Evolutionary conservation across 2,113 vertebrate species (phyloP).

Genomic region (Poeciliopsis occidentalis): DNA sequence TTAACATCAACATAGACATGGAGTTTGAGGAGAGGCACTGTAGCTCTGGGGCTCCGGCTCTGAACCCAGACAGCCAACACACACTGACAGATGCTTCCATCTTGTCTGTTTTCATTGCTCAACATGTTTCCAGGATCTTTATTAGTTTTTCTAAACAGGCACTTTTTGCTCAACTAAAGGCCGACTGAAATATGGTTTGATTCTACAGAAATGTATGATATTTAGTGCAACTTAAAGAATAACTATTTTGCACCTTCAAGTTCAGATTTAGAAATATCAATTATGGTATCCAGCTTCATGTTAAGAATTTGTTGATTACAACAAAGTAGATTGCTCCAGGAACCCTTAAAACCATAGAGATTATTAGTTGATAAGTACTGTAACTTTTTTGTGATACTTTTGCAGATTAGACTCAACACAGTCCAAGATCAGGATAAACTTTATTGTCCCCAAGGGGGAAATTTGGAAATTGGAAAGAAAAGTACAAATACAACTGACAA

Average conservation of each 20-base stretch:
- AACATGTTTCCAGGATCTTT: constrained; percentile 54
- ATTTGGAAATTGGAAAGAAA: too few relatives aligned
- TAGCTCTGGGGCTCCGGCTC: constrained; percentile 69
- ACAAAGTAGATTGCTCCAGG: neutral
- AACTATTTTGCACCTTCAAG: neutral
- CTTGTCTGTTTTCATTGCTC: constrained; percentile 78
- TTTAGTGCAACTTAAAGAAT: neutral
- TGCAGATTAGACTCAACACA: too few relatives aligned
- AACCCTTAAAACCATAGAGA: too few relatives aligned
- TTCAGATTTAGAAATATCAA: neutral
- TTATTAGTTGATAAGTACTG: too few relatives aligned
- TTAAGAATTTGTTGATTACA: neutral
- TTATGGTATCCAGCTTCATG: neutral
- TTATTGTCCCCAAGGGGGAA: too few relatives aligned
- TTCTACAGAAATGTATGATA: neutral
- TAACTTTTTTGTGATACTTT: too few relatives aligned
- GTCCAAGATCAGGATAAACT: too few relatives aligned
- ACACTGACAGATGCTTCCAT: constrained; percentile 79
- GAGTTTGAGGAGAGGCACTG: constrained; percentile 57
- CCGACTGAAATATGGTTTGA: neutral
- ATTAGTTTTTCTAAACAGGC: constrained; percentile 70
- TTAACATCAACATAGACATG: constrained; percentile 78
- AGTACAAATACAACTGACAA: too few relatives aligned
- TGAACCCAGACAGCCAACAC: constrained; percentile 69
- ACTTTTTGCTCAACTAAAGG: constrained; percentile 35